Base-by-base conservation (phyloP, 2,888 invertebrate species). In the Idaea dimidiata region DNA sequence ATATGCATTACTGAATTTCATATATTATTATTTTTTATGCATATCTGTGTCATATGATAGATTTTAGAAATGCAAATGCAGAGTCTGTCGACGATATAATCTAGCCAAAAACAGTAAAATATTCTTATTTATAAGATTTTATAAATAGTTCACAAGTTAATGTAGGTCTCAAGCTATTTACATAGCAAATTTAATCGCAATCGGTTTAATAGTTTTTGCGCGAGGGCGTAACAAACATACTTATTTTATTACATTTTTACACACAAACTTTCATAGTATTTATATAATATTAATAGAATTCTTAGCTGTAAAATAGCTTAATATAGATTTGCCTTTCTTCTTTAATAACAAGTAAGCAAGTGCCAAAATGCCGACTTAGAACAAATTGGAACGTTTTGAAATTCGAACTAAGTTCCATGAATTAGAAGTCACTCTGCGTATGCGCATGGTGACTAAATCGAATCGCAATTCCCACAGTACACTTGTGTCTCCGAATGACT, bases 381-480 rank as follows among this genome's bases (percentile, higher is more conserved):
- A 43, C 10, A 43, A 43, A 43, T 10, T 10, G 43, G 43, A 69
- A 73, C 69, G 73, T 75, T 78, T 81, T 76, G 64, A 74, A 77
- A 82, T 81, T 80, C 77, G 73, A 72, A 65, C 67, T 73, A 79
- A 75, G 74, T 76, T 74, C 78, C 78, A 81, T 83, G 82, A 84
- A 84, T 86, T 84, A 81, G 79, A 74, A 77, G 75, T 76, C 75
- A 78, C 76, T 71, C 76, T 84, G 81, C 87, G 88, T 80, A 80
- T 76, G 76, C 86, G 83, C 86, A 88, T 77, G 87, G 86, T 91
- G 90, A 90, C 86, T 89, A 86, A 88, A 82, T 79, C 73, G 64
- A 54, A 54, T 56, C 64, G 71, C 59, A 61, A 58, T 58, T 64
- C 63, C 43, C 43, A 43, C 43, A 43, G 43, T 43, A 14, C 43